These are phyloP conservation scores for Oxyteleia sp. DNA, from an alignment of 2,888 invertebrate genomes.

Conservation along the genomic window DNA sequence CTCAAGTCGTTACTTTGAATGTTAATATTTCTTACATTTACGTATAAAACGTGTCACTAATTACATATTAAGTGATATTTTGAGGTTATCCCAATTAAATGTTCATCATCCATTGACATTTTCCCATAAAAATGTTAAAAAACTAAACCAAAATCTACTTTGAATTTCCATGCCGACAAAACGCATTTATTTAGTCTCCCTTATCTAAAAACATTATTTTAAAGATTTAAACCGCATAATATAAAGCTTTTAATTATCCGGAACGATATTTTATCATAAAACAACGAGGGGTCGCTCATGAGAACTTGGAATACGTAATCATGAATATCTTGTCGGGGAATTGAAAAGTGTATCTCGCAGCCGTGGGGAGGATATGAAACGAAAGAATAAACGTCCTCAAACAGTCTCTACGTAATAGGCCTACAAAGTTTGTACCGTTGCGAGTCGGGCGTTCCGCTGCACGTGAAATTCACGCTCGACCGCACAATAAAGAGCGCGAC, in stretches of 20 bases:
- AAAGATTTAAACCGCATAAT: too few relatives aligned
- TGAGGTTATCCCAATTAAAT: too few relatives aligned
- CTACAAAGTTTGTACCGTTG: slow-evolving; percentile 54
- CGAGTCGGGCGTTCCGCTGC: slow-evolving; percentile 48
- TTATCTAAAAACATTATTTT: too few relatives aligned
- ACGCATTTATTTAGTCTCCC: too few relatives aligned
- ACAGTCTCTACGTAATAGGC: slow-evolving; percentile 20
- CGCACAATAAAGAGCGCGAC: slow-evolving; percentile 50
- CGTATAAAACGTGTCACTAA: too few relatives aligned
- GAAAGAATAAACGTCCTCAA: slow-evolving; percentile 55
- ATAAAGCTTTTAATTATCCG: not conserved
- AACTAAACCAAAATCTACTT: too few relatives aligned
- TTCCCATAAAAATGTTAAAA: too few relatives aligned
- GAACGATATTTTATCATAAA: not conserved
- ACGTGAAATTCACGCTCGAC: slow-evolving; percentile 66
- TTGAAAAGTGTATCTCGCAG: slow-evolving; percentile 19
- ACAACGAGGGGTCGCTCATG: slow-evolving; percentile 18
- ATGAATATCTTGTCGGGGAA: slow-evolving; percentile 31
- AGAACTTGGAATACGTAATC: slow-evolving; percentile 31
- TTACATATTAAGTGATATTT: too few relatives aligned
- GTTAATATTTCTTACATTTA: too few relatives aligned
- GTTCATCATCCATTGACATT: too few relatives aligned
- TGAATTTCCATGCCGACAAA: too few relatives aligned
- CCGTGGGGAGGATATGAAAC: slow-evolving; percentile 40
- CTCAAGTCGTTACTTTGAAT: too few relatives aligned